These are phyloP conservation scores for Staurois parvus DNA, from an alignment of 2,797 vertebrate genomes.

Conservation along the genomic window DNA sequence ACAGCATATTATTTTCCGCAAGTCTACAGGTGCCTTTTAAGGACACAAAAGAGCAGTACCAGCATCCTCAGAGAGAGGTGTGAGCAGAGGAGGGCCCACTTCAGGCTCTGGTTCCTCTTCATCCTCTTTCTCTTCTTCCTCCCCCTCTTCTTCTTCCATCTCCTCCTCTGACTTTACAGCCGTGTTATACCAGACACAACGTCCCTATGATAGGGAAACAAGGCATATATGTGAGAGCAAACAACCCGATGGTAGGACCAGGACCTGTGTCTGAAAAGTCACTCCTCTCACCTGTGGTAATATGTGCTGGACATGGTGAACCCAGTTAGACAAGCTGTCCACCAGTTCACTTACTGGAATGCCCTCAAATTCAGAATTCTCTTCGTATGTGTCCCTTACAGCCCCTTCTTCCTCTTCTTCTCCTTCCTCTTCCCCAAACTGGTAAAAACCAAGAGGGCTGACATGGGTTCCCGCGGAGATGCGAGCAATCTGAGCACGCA, in stretches of 20 bases:
- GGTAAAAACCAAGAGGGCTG: slow-evolving; percentile 90
- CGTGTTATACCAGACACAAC: slow-evolving; percentile 89
- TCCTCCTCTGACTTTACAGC: slow-evolving; percentile 78
- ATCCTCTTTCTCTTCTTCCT: slow-evolving; percentile 84
- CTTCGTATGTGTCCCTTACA: slow-evolving; percentile 77
- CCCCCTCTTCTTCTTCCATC: slow-evolving; percentile 81
- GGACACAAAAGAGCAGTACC: slow-evolving; percentile 72
- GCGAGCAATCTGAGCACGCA: slow-evolving; percentile 92
- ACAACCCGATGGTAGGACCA: not conserved
- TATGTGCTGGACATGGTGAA: slow-evolving; percentile 89
- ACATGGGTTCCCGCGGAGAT: slow-evolving; percentile 93
- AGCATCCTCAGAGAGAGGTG: slow-evolving; percentile 89
- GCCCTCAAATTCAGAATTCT: slow-evolving; percentile 90
- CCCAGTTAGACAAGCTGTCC: slow-evolving; percentile 85
- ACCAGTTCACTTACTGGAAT: slow-evolving; percentile 81
- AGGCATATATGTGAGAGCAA: not conserved
- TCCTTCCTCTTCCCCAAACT: slow-evolving; percentile 85
- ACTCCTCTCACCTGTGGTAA: slow-evolving; percentile 83
- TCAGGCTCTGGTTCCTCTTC: slow-evolving; percentile 83
- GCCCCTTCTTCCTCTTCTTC: slow-evolving; percentile 84
- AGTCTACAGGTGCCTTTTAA: no score
- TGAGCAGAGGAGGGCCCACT: slow-evolving; percentile 88
- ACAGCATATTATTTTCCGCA: no score
- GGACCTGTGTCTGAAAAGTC: not conserved
- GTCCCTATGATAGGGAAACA: slow-evolving; percentile 77